Percentiles rank a stretch among this genome's conserved stretches.
Evolutionary conservation across 2,888 invertebrate genomes (phyloP).

Genomic region (Therioaphis trifolii): DNA sequence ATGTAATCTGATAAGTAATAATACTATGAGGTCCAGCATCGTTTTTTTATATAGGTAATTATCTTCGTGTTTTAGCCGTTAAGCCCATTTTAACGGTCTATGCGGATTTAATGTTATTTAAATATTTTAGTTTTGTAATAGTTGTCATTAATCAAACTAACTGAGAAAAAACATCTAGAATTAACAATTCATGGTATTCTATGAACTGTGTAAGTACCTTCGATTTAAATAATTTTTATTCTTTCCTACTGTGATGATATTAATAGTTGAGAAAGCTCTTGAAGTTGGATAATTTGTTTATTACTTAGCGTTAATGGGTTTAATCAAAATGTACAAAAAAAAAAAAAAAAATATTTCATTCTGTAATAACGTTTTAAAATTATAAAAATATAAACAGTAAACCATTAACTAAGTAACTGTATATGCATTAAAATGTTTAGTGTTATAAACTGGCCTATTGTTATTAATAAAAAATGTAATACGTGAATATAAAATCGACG

Average conservation of each 20-base stretch:
- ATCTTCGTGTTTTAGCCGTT: background rate
- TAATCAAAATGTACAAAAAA: background rate
- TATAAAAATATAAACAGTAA: too few species aligned
- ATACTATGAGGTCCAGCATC: background rate
- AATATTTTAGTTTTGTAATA: background rate
- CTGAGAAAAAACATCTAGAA: too few species aligned
- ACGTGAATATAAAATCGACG: too few species aligned
- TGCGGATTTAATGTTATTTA: background rate
- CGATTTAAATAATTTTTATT: background rate
- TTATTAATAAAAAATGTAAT: too few species aligned
- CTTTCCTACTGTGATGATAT: background rate
- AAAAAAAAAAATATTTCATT: background rate
- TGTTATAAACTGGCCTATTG: too few species aligned
- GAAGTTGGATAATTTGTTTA: background rate
- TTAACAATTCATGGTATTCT: too few species aligned
- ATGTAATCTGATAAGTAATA: background rate
- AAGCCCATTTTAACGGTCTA: background rate
- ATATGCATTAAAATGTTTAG: too few species aligned
- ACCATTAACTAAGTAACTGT: too few species aligned
- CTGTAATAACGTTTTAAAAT: background rate
- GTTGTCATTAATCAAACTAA: background rate
- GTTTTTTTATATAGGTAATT: background rate
- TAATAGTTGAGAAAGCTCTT: constrained; percentile 1
- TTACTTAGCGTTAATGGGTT: background rate
- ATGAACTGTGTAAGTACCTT: background rate